Base-by-base conservation (phyloP, 2,888 invertebrate genomes). In the Leptogaster cylindrica region DNA sequence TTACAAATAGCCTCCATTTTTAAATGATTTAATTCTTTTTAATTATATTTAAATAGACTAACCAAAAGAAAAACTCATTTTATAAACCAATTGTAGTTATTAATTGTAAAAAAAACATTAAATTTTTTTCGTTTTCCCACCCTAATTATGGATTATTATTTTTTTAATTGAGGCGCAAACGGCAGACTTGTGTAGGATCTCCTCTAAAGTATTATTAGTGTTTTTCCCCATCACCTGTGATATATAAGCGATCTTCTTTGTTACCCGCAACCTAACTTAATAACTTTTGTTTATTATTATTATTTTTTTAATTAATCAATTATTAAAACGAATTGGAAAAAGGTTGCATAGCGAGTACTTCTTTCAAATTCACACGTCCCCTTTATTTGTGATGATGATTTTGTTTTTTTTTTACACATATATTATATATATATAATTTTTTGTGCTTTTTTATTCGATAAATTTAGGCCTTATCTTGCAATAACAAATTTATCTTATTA, bases 151-250 rank as follows among this genome's bases (percentile, higher is more conserved):
- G 3, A 1, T 23, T 23, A 2, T 20, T 46, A 5, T 23, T 46
- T 20, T 46, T 6, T 10, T 46, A n/a, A n/a, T n/a, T n/a, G n/a
- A n/a, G n/a, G n/a, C n/a, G n/a, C n/a, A n/a, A n/a, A n/a, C n/a
- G n/a, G n/a, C n/a, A n/a, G n/a, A n/a, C n/a, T n/a, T n/a, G n/a
- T n/a, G n/a, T n/a, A n/a, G 6, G 41, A n/a, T 41, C 41, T 41
- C 41, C 14, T 41, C 18, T 7, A 41, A 41, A 55, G n/a, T 36
- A 36, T 36, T 55, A 55, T 55, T 55, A 55, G 39, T 55, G 20
- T 20, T 36, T 39, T 55, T 36, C 36, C 36, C 25, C 18, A 3
- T 36, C 33, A 55, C 55, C 55, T 55, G 55, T 55, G 55, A 55
- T 55, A 55, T 55, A 55, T 14, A 36, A 18, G n/a, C 31, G 55